Evolutionary conservation across 2,888 invertebrate species (phyloP).

Genomic region (Agrilus mali): DNA sequence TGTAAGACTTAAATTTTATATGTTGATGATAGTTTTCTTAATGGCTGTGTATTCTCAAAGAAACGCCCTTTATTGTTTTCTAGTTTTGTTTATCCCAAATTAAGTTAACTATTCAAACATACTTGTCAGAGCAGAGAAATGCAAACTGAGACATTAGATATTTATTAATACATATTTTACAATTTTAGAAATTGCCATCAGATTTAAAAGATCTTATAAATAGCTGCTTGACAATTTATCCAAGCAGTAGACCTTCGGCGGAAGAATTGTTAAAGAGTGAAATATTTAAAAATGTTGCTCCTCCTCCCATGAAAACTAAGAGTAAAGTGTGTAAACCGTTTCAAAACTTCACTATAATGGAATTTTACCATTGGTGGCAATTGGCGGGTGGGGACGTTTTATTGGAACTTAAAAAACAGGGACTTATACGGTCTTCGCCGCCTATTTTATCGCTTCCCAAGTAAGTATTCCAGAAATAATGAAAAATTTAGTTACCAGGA

Average conservation of each 20-base stretch:
- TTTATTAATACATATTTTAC: no score
- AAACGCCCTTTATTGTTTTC: no score
- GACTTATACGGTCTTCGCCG: constrained; percentile 75
- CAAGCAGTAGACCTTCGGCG: constrained; percentile 49
- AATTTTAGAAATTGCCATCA: constrained; percentile 43
- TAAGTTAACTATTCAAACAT: no score
- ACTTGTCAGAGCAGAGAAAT: no score
- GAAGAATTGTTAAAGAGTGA: constrained; percentile 42
- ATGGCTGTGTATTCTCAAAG: no score
- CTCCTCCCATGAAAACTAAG: constrained; percentile 19
- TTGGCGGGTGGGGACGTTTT: constrained; percentile 91
- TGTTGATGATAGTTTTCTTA: no score
- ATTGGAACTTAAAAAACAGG: constrained; percentile 79
- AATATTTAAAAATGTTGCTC: constrained; percentile 37
- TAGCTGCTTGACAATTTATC: constrained; percentile 56
- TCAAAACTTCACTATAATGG: constrained; percentile 47
- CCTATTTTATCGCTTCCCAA: constrained; percentile 69
- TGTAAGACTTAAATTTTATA: no score
- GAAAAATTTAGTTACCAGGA: constrained; percentile 3
- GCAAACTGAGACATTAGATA: no score
- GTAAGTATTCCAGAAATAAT: constrained; percentile 33
- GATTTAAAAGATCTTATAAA: constrained; percentile 51
- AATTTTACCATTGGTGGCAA: constrained; percentile 91
- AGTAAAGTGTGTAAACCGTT: constrained; percentile 26
- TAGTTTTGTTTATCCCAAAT: no score